These are phyloP conservation scores for Euleptes europaea DNA, from an alignment of 2,113 vertebrate species.

Conservation along the genomic window DNA sequence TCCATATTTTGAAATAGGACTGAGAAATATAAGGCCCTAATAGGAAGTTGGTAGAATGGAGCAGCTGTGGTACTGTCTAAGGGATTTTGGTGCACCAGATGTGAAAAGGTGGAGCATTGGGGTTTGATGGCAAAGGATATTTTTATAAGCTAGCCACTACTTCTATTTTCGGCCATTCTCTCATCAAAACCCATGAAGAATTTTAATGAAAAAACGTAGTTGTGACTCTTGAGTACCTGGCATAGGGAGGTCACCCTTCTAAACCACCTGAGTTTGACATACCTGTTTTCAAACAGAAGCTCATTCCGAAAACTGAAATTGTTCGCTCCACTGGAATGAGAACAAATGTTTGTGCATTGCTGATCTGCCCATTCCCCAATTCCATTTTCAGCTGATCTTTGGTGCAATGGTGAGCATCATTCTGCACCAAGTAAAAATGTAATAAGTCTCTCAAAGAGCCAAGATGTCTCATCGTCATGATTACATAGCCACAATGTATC, in stretches of 20 bases:
- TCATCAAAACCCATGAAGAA: too few relatives aligned
- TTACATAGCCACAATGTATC: background rate
- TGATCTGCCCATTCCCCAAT: background rate
- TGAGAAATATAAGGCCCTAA: too few relatives aligned
- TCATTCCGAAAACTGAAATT: background rate
- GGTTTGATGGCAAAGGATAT: background rate
- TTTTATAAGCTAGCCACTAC: background rate
- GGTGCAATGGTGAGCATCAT: background rate
- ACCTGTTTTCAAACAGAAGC: background rate
- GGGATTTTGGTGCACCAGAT: too few relatives aligned
- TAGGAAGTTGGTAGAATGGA: too few relatives aligned
- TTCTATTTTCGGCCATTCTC: too few relatives aligned
- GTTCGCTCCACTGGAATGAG: background rate
- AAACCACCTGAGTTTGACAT: background rate
- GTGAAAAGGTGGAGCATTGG: too few relatives aligned
- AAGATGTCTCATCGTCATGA: background rate
- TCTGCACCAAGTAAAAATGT: background rate
- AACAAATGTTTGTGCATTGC: background rate
- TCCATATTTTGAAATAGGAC: too few relatives aligned
- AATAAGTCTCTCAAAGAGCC: background rate
- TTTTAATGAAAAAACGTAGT: too few relatives aligned
- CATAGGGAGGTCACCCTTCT: background rate
- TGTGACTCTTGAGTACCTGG: too few relatives aligned
- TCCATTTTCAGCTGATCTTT: background rate
- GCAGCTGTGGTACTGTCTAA: too few relatives aligned